phyloP scores from a whole-genome alignment of 2,113 vertebrate species.

The Brachionichthys hirsutus region DNA sequence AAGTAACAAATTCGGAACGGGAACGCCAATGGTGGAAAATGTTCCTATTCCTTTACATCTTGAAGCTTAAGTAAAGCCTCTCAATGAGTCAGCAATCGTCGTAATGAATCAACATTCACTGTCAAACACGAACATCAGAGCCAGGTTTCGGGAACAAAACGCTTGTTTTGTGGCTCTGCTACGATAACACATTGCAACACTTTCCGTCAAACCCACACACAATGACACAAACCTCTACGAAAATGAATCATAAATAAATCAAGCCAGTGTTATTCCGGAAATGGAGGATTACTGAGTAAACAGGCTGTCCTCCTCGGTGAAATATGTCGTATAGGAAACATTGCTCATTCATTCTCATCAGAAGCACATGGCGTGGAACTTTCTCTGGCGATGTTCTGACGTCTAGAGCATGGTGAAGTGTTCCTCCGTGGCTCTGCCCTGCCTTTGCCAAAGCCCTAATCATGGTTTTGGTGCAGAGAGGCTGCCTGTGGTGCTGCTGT shows the following conservation, averaged over 20 bases:
- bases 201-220: constrained; percentile 39
- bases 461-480: constrained; percentile 63
- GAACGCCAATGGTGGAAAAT: too few species aligned
- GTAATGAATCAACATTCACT: constrained; percentile 35
- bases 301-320: constrained; percentile 18
- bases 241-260: constrained; percentile 58
- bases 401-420: constrained; percentile 31
- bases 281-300: constrained; percentile 41
- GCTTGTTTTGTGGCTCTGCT: constrained; percentile 51
- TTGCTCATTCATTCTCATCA: constrained; percentile 26
- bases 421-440: constrained; percentile 38
- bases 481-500: constrained; percentile 62
- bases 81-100: constrained; percentile 14
- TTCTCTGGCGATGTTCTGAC: constrained; percentile 20
- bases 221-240: constrained; percentile 45
- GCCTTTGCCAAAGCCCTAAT: constrained; percentile 60
- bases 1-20: too few species aligned
- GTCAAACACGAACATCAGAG: constrained; percentile 15
- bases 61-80: constrained; percentile 9
- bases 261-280: constrained; percentile 48
- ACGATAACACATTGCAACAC: constrained; percentile 46
- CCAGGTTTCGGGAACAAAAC: neutral
- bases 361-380: constrained; percentile 32
- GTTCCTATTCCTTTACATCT: neutral
- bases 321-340: constrained; percentile 35